These are phyloP conservation scores for Celastrina argiolus DNA, from an alignment of 2,888 invertebrate species.

Conservation along the genomic window DNA sequence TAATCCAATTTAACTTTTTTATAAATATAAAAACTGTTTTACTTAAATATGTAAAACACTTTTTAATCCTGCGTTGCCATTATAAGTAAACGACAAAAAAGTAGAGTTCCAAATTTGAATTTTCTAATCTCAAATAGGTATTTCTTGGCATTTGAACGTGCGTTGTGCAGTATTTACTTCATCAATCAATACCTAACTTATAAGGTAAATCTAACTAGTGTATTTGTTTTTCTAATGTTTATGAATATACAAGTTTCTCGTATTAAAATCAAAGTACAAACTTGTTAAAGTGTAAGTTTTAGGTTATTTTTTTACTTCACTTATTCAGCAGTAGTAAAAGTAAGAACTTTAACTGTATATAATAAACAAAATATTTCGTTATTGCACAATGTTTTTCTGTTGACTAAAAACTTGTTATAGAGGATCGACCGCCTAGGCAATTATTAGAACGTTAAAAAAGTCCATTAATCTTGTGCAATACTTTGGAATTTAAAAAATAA, in stretches of 20 bases:
- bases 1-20: too few species aligned
- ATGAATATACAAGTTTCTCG: not conserved
- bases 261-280: too few species aligned
- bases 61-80: not conserved
- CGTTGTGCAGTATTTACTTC: not conserved
- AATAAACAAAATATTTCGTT: not conserved
- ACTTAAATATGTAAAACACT: too few species aligned
- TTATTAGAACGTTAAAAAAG: not conserved
- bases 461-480: not conserved
- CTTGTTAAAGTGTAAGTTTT: too few species aligned
- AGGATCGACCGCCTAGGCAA: not conserved
- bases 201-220: too few species aligned
- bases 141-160: too few species aligned
- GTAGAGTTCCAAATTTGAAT: not conserved
- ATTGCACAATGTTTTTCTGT: conserved; percentile 3
- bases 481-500: not conserved
- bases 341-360: not conserved
- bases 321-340: not conserved
- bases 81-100: not conserved
- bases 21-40: too few species aligned
- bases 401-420: conserved; percentile 1
- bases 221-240: too few species aligned
- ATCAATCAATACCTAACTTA: too few species aligned
- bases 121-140: not conserved
- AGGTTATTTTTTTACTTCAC: not conserved